phyloP scores from a whole-genome alignment of 2,888 invertebrate genomes.

The Onthophagus sagittarius region DNA sequence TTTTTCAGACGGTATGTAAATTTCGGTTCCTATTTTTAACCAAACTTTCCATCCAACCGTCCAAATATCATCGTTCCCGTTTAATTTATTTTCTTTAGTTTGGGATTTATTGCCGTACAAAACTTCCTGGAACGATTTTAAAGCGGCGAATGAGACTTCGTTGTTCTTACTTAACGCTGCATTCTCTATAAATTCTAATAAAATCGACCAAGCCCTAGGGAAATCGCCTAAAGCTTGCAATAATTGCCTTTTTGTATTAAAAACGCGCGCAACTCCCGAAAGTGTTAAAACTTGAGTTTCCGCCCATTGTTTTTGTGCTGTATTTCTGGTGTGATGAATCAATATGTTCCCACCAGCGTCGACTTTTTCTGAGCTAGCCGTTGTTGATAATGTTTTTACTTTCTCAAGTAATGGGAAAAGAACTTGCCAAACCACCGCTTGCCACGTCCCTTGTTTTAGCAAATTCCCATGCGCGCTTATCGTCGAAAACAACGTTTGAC shows the following conservation, averaged over 20 bases:
- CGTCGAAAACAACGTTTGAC: conserved; percentile 96
- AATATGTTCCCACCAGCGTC: conserved; percentile 91
- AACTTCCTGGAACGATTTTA: conserved; percentile 97
- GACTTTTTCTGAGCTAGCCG: conserved; percentile 74
- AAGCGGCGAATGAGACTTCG: conserved; percentile 92
- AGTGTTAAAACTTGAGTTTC: conserved; percentile 92
- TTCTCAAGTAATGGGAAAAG: conserved; percentile 92
- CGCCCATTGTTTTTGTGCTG: conserved; percentile 98
- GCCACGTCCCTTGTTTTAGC: conserved; percentile 86
- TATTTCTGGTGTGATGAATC: conserved; percentile 97
- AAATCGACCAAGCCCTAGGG: conserved; percentile 86
- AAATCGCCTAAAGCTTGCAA: conserved; percentile 86
- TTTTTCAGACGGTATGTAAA: conserved; percentile 58
- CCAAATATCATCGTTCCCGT: conserved; percentile 61
- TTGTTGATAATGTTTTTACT: conserved; percentile 72
- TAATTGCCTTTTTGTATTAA: conserved; percentile 85
- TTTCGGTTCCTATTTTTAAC: conserved; percentile 80
- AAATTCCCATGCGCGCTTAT: conserved; percentile 93
- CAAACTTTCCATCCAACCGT: conserved; percentile 81
- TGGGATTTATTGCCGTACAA: conserved; percentile 63
- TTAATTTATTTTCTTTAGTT: conserved; percentile 41
- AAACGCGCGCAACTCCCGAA: conserved; percentile 88
- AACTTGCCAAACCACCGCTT: conserved; percentile 91
- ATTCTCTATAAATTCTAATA: conserved; percentile 91
- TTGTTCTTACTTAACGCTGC: conserved; percentile 89